Percentiles rank a stretch among this genome's conserved stretches.
These are phyloP conservation scores for Orcinus orca DNA, from an alignment of 2,113 vertebrate species.

Conservation along the genomic window DNA sequence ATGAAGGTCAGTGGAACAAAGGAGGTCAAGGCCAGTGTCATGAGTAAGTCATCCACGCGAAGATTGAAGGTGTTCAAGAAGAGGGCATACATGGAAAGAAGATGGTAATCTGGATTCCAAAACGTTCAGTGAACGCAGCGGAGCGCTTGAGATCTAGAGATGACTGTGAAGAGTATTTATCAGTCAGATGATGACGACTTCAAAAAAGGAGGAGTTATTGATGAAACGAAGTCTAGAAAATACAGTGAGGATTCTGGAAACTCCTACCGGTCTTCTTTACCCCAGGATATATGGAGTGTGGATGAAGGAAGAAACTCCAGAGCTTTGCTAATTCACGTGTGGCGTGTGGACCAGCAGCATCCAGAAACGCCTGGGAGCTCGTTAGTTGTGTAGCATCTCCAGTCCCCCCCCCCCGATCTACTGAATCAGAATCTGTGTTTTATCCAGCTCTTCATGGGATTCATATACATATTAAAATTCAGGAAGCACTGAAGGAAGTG, in stretches of 20 bases:
- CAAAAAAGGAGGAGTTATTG: background rate
- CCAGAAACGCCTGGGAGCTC: background rate
- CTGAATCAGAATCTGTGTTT: conserved; percentile 21
- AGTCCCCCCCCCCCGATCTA: background rate
- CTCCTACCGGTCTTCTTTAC: background rate
- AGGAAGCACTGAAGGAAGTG: background rate
- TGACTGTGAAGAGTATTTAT: background rate
- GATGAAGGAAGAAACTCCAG: background rate
- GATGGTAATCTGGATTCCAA: background rate
- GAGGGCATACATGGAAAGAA: background rate
- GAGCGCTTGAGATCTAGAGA: background rate
- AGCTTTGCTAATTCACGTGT: background rate
- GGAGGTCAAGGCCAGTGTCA: background rate
- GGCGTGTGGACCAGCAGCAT: background rate
- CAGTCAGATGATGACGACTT: background rate
- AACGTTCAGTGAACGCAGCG: background rate
- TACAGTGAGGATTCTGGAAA: background rate
- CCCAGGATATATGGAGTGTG: background rate
- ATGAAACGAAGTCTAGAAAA: background rate
- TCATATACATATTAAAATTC: background rate
- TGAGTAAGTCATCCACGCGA: background rate
- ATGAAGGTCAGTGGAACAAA: conserved; percentile 4
- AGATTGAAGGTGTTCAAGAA: background rate
- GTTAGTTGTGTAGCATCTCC: background rate
- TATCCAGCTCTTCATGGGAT: background rate